Evolutionary conservation across 30 jellyfish, hydroid and myxozoan genomes (phyloP), one percentile per base, ranked within the genome.

Genomic region (Aurelia sp.): DNA sequence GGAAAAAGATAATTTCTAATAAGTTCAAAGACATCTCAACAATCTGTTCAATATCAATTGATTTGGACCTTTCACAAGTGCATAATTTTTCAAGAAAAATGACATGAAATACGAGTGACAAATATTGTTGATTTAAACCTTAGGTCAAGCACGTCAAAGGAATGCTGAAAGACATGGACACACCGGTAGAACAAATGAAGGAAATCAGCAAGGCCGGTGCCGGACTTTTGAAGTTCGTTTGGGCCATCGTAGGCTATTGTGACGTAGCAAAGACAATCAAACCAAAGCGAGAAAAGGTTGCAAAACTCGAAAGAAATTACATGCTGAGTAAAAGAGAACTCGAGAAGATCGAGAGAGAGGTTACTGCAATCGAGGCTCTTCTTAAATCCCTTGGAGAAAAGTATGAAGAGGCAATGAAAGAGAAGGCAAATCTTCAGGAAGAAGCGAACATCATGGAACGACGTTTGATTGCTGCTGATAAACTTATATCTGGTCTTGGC

Each of bases 151-250:
- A 64, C 9, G 99, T 94, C 67, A 88, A 89, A 74, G 90, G 89
- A 15, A 48, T 88, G 81, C 94, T 94, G 30, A 94, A 88, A 86
- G 97, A 90, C 65, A 88, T 94, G 97, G 88, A 94, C 76, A 89
- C 84, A 12, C 58, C 97, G 22, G 44, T 89, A 5, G 94, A 79
- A 13, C 97, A 94, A 61, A 94, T 94, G 99, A 94, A 89, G 58
- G 99, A 94, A 16, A 88, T 94, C 88, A 94, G 99, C 78, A 94
- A 88, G 27, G 99, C 99, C 61, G 99, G 99, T 8, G 92, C 99
- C 20, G 99, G 99, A 7, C 87, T 94, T 2, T 76, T 94, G 24
- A 94, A 94, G 76, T 94, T 88, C 61, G 97, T 94, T 40, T 75
- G 88, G 89, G 99, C 99, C 41, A 90, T 94, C 74, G 89, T 94